Evolutionary conservation across 2,113 vertebrate species (phyloP).

Genomic region (Platycercus adscitus): DNA sequence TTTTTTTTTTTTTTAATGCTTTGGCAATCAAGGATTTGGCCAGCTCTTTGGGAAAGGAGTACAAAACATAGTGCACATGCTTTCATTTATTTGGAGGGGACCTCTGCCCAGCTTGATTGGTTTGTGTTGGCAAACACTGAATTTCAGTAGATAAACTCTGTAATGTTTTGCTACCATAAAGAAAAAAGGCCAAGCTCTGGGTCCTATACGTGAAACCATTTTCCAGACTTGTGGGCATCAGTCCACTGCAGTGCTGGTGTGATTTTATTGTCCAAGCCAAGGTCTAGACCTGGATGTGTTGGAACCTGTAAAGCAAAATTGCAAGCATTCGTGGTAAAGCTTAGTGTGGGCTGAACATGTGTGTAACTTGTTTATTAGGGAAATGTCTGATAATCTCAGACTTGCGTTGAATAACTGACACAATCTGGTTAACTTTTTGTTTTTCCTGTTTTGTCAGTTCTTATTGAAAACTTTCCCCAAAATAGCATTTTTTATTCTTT

Average conservation of each 20-base stretch:
- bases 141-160: neutral
- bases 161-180: neutral
- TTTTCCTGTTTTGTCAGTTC: neutral
- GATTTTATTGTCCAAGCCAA: neutral
- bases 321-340: neutral
- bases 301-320: neutral
- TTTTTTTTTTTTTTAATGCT: neutral
- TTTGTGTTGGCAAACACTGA: neutral
- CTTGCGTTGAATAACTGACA: neutral
- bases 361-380: neutral
- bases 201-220: neutral
- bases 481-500: neutral
- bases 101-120: neutral
- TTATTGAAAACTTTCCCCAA: neutral
- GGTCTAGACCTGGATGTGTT: neutral
- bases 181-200: neutral
- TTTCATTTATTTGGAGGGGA: neutral
- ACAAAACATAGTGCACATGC: rapidly evolving
- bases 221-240: rapidly evolving
- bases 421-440: neutral
- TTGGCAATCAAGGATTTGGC: neutral
- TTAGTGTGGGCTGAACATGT: neutral
- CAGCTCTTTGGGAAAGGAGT: neutral
- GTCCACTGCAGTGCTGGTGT: neutral
- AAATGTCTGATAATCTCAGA: neutral